Percentiles rank a stretch among this genome's conserved stretches.
Conservation (phyloP, 1,140 invertebrate genomes). For the Drosophila fuyamai region DNA sequence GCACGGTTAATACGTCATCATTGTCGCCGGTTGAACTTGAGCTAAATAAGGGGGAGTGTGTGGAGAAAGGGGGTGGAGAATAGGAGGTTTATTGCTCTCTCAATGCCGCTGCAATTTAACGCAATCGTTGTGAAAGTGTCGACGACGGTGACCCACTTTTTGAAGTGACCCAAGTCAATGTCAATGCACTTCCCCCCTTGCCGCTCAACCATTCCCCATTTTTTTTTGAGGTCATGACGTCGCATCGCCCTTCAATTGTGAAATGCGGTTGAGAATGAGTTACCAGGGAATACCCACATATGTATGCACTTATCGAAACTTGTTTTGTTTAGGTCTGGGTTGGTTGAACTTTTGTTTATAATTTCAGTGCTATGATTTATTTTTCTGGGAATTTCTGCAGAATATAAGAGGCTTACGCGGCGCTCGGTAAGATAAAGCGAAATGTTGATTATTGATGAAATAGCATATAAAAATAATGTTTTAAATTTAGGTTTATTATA, state of each 20-base stretch:
- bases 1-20: conserved; percentile 31
- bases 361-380: conserved; percentile 8
- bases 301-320: conserved; percentile 51
- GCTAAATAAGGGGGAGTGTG: neutral
- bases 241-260: conserved; percentile 32
- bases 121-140: conserved; percentile 52
- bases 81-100: neutral
- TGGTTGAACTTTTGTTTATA: conserved; percentile 47
- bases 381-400: conserved; percentile 21
- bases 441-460: neutral
- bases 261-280: conserved; percentile 29
- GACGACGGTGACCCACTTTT: conserved; percentile 41
- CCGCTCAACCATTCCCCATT: neutral
- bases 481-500: too few species aligned
- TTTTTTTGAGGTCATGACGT: conserved; percentile 18
- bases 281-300: conserved; percentile 9
- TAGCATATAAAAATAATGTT: too few species aligned
- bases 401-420: neutral
- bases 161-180: conserved; percentile 34
- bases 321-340: conserved; percentile 56
- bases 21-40: conserved; percentile 28
- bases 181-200: conserved; percentile 34
- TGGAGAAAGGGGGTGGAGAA: neutral
- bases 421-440: neutral
- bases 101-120: conserved; percentile 52